Evolutionary conservation across 1,140 invertebrate genomes (phyloP).

Genomic region (Tetramorium parvispinum): DNA sequence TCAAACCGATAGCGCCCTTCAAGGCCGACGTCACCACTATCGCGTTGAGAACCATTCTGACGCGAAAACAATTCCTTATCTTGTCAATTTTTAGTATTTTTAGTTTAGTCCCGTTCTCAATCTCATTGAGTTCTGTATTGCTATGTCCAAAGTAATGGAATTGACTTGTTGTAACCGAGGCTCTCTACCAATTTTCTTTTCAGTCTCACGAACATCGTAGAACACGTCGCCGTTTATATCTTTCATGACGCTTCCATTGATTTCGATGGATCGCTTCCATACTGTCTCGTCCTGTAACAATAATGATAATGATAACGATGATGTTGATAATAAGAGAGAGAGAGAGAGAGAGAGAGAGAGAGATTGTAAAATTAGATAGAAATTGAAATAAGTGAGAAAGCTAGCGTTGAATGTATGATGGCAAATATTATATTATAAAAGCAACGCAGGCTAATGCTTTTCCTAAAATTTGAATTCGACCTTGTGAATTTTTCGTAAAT

Average conservation of each 20-base stretch:
- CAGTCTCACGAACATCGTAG: constrained; percentile 60
- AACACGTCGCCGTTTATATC: not conserved
- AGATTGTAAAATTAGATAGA: not conserved
- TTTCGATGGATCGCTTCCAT: not conserved
- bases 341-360: not conserved
- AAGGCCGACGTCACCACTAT: constrained; percentile 91
- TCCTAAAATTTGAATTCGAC: not conserved
- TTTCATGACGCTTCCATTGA: constrained; percentile 35
- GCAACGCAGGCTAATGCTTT: not conserved
- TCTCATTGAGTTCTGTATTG: not conserved
- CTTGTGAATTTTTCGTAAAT: not conserved
- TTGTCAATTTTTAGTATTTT: constrained; percentile 18
- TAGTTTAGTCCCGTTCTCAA: not conserved
- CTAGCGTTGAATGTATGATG: no score
- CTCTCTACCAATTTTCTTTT: constrained; percentile 73
- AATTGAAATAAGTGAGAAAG: not conserved
- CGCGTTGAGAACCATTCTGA: constrained; percentile 89
- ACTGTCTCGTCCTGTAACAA: constrained; percentile 7
- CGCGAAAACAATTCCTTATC: not conserved
- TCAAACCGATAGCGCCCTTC: constrained; percentile 90
- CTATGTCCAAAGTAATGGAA: no score
- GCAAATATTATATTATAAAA: not conserved
- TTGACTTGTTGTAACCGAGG: constrained; percentile 55
- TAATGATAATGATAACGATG: not conserved
- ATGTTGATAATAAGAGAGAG: not conserved